Percentiles rank a stretch among this genome's conserved stretches.
These are phyloP conservation scores for Bradypus variegatus DNA, from an alignment of 2,797 vertebrate species.

Conservation along the genomic window DNA sequence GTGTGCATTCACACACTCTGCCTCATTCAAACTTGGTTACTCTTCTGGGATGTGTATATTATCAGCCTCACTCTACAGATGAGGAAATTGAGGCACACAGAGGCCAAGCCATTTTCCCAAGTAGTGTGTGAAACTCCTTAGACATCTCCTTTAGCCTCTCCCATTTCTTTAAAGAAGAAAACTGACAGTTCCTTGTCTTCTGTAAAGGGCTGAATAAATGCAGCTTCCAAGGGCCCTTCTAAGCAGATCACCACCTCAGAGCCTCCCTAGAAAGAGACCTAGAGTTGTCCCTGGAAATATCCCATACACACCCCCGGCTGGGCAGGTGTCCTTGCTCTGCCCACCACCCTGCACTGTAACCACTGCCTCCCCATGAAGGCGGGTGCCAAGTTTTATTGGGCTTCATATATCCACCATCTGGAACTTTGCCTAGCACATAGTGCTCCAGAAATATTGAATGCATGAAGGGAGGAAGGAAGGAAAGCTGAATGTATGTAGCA, in stretches of 20 bases:
- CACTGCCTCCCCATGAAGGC: not conserved
- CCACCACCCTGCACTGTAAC: fast-evolving
- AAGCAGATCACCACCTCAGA: fast-evolving
- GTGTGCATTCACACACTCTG: not conserved
- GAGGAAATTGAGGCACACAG: not conserved
- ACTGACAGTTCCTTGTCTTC: not conserved
- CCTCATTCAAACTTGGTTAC: not conserved
- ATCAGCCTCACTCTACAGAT: not conserved
- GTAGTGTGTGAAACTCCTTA: not conserved
- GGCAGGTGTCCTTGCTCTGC: not conserved
- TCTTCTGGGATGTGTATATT: too few relatives aligned
- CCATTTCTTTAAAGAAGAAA: not conserved
- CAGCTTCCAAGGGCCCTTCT: not conserved
- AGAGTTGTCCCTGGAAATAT: not conserved
- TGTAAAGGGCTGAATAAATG: fast-evolving
- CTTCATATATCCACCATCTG: not conserved
- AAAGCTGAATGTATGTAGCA: not conserved
- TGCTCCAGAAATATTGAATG: not conserved
- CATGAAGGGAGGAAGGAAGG: not conserved
- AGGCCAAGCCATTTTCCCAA: not conserved
- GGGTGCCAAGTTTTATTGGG: not conserved
- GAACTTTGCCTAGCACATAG: not conserved
- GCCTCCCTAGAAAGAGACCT: too few relatives aligned
- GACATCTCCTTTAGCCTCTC: not conserved
- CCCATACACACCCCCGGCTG: not conserved